phyloP scores from a whole-genome alignment of 2,797 vertebrate genomes.

The Sarcophilus harrisii region DNA sequence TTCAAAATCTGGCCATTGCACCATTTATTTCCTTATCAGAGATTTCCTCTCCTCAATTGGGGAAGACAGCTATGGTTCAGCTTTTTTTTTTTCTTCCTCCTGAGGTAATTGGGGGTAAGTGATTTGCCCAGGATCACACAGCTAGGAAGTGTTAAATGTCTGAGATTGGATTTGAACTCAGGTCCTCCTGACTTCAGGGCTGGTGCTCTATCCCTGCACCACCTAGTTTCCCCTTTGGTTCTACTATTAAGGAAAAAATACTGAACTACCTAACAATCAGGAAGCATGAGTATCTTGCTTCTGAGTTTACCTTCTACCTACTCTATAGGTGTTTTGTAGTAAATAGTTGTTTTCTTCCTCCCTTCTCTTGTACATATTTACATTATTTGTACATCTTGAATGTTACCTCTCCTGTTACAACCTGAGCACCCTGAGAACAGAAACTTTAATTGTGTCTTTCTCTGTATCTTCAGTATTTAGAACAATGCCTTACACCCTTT shows the following conservation, averaged over 20 bases:
- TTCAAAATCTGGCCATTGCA: not conserved
- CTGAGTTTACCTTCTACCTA: not conserved
- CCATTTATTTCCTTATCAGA: not conserved
- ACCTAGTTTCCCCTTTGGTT: not conserved
- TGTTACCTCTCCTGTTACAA: not conserved
- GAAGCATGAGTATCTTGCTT: not conserved
- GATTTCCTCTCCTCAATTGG: not conserved
- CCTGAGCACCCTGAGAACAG: not conserved
- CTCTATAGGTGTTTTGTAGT: not conserved
- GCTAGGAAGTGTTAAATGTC: too few species aligned
- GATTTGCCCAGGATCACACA: too few species aligned
- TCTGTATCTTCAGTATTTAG: not conserved
- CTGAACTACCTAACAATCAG: not conserved
- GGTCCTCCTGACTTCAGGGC: too few species aligned
- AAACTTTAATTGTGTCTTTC: not conserved
- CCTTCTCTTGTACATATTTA: not conserved
- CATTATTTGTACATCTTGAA: too few species aligned
- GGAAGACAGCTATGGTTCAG: not conserved
- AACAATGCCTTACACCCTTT: not conserved
- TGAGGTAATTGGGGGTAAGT: too few species aligned
- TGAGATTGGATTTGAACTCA: too few species aligned
- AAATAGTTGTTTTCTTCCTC: not conserved
- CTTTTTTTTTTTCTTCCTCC: not conserved
- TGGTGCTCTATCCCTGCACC: too few species aligned
- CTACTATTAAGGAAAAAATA: not conserved